phyloP scores from a whole-genome alignment of 2,797 vertebrate species.

The Echiichthys vipera region DNA sequence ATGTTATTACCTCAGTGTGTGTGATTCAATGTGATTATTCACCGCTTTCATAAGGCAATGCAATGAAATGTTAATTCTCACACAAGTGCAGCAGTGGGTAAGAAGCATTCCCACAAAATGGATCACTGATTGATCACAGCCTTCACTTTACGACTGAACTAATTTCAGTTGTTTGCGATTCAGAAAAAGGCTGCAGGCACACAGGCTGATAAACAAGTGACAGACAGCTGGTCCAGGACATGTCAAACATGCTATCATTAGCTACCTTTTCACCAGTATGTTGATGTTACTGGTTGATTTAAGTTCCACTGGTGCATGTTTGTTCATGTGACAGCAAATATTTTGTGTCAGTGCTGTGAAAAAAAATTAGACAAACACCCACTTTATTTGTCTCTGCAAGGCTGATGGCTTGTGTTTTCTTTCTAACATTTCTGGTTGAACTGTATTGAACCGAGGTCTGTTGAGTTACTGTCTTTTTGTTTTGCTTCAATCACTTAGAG shows the following conservation, averaged over 20 bases:
- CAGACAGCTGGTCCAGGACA: conserved; percentile 54
- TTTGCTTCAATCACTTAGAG: conserved; percentile 34
- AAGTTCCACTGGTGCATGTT: background rate
- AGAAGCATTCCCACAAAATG: conserved; percentile 40
- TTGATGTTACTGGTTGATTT: conserved; percentile 4
- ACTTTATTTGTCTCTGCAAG: conserved; percentile 33
- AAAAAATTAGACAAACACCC: conserved; percentile 18
- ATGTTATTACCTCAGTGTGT: conserved; percentile 36
- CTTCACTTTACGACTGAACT: conserved; percentile 39
- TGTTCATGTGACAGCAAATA: background rate
- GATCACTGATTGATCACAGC: conserved; percentile 46
- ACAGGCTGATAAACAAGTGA: conserved; percentile 33
- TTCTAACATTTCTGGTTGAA: conserved; percentile 16
- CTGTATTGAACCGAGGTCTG: conserved; percentile 5
- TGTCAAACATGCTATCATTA: conserved; percentile 57
- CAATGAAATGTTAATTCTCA: conserved; percentile 55
- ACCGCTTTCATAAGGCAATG: conserved; percentile 42
- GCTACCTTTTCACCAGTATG: conserved; percentile 16
- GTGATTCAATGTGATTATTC: conserved; percentile 40
- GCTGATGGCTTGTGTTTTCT: conserved; percentile 12
- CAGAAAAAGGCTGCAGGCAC: conserved; percentile 39
- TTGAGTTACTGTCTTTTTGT: conserved; percentile 5
- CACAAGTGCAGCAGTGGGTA: background rate
- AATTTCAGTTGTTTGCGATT: conserved; percentile 49
- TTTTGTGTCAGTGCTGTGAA: background rate